A percentile compares a stretch with the other conserved stretches of the same genome.
phyloP scores from a whole-genome alignment of 37 sponge, comb jelly and placozoan species.

The Petrosia ficiformis region DNA sequence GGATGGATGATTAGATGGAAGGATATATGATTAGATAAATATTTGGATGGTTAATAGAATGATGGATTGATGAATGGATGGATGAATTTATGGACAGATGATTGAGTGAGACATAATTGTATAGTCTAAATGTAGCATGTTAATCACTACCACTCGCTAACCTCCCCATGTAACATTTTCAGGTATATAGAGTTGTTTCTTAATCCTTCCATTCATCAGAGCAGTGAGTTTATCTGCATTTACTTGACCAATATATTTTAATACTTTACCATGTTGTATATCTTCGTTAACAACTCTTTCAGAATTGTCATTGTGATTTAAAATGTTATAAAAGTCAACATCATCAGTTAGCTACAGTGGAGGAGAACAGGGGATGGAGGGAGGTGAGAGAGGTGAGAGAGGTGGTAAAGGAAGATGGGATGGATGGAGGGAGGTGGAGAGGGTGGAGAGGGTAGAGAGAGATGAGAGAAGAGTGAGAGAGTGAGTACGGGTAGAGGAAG shows the following conservation, averaged over 20 bases:
- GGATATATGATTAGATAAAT: too few relatives aligned
- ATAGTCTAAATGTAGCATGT: background rate
- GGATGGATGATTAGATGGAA: too few relatives aligned
- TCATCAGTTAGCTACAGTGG: slow-evolving; percentile 44
- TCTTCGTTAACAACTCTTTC: background rate
- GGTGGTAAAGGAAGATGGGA: too few relatives aligned
- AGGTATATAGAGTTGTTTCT: slow-evolving; percentile 60
- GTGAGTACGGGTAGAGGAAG: too few relatives aligned
- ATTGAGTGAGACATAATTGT: too few relatives aligned
- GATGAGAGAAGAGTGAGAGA: too few relatives aligned
- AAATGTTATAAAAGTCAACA: slow-evolving; percentile 71
- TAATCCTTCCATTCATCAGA: slow-evolving; percentile 80
- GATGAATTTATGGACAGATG: too few relatives aligned
- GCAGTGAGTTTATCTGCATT: slow-evolving; percentile 32
- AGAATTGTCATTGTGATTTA: slow-evolving; percentile 37
- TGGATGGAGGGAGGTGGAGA: too few relatives aligned
- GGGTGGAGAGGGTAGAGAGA: too few relatives aligned
- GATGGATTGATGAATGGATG: too few relatives aligned
- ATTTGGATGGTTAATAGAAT: too few relatives aligned
- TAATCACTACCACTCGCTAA: background rate
- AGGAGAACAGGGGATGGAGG: background rate
- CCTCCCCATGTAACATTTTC: slow-evolving; percentile 70
- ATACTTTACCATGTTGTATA: background rate
- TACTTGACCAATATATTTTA: background rate
- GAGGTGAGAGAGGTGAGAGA: too few relatives aligned